phyloP scores from a whole-genome alignment of 23 tunicate genomes.

The Halocynthia roretzi region DNA sequence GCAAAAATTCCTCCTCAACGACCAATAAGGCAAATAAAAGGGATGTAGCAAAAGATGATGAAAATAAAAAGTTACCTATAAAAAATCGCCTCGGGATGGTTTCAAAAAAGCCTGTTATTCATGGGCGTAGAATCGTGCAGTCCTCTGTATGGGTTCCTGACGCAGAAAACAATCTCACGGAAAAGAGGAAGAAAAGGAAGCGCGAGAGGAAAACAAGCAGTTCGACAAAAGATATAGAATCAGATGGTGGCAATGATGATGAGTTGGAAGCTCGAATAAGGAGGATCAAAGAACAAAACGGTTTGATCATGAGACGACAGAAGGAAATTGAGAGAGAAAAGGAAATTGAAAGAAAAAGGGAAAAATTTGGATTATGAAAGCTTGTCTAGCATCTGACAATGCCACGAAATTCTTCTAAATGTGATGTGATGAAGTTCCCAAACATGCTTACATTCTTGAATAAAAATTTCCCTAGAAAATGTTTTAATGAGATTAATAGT shows the following conservation, averaged over 20 bases:
- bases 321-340: conserved; percentile 6
- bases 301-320: conserved; percentile 5
- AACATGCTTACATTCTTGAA: too few relatives aligned
- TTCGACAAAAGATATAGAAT: not conserved
- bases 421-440: too few relatives aligned
- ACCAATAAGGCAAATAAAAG: not conserved
- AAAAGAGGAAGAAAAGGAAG: not conserved
- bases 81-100: not conserved
- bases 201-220: not conserved
- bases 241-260: not conserved
- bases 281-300: conserved; percentile 7
- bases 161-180: not conserved
- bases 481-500: too few relatives aligned
- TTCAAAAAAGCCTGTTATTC: not conserved
- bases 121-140: not conserved
- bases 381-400: too few relatives aligned
- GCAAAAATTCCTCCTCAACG: not conserved
- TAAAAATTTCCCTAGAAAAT: too few relatives aligned
- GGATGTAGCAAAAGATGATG: not conserved
- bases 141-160: not conserved
- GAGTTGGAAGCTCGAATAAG: not conserved
- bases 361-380: not conserved
- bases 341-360: not conserved
- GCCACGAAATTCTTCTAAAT: too few relatives aligned
- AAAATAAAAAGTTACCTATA: not conserved